Evolutionary conservation across 1,140 invertebrate genomes (phyloP), one percentile per base, ranked within the genome.

Genomic region (Drosophila bocqueti): DNA sequence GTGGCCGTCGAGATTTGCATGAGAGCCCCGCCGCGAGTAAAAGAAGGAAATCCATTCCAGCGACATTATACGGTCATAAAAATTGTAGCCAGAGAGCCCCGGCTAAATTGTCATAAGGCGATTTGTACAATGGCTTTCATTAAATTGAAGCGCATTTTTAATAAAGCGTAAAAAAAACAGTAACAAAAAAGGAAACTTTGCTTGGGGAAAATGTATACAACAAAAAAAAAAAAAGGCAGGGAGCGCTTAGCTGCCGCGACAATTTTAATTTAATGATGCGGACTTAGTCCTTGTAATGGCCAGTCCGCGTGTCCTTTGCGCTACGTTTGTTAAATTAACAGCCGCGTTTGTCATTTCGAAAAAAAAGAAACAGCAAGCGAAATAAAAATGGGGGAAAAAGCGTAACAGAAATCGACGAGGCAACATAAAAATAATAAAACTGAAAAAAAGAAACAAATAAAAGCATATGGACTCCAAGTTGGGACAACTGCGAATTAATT

Each of bases 271-370:
- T 90, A 90, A 90, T 90, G 85, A 90, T 65, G 85, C 85, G 85
- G 85, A 90, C 85, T 90, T 90, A 90, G 85, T 90, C 85, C 85
- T 85, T 90, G 86, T 90, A 90, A 90, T 90, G 85, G 85, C 83
- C 82, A 77, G 75, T 77, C 74, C 75, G 79, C 75, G 81, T 76
- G 72, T 59, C 68, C 62, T 59, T 74, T 63, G 50, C 83, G 72
- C 79, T 75, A 73, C 71, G 76, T 89, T 81, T 84, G 85, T 85
- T 89, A 89, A 89, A 89, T 89, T 89, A 89, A 89, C 84, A 84
- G 81, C 47, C 54, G 84, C 84, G 81, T 89, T 87, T 87, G 84
- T 87, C 84, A 89, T 79, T 83, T 77, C 34, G 24, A 60, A 50
- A 52, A 71, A 52, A 63, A 64, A 18, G 43, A 7, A 59, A 68